phyloP scores from a whole-genome alignment of 2,888 invertebrate species.

The Dyspetes luteomarginatus region DNA sequence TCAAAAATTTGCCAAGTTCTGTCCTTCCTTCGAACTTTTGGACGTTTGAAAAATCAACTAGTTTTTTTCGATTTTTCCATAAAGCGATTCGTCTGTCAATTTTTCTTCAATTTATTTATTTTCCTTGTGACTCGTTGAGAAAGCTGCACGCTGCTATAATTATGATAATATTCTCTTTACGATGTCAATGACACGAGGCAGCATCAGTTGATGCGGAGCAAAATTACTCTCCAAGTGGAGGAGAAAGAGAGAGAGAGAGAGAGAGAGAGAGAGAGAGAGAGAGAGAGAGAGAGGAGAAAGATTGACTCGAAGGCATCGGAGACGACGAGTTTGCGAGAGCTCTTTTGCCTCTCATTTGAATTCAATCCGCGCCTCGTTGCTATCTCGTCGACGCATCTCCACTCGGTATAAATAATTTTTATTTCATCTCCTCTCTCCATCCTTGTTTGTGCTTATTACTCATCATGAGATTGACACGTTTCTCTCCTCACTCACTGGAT shows the following conservation, averaged over 20 bases:
- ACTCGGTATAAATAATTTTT: constrained; percentile 71
- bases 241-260: neutral
- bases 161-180: constrained; percentile 37
- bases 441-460: constrained; percentile 64
- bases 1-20: constrained; percentile 18
- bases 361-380: constrained; percentile 66
- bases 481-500: constrained; percentile 18
- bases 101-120: neutral
- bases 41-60: constrained; percentile 27
- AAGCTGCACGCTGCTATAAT: constrained; percentile 29
- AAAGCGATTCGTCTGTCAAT: constrained; percentile 10
- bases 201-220: constrained; percentile 25
- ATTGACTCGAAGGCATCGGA: constrained; percentile 67
- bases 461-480: constrained; percentile 30
- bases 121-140: constrained; percentile 15
- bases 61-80: constrained; percentile 14
- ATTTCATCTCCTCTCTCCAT: constrained; percentile 60
- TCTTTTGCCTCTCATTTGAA: constrained; percentile 66
- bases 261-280: neutral
- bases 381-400: constrained; percentile 69
- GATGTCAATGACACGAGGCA: constrained; percentile 61
- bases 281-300: constrained; percentile 1
- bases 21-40: constrained; percentile 48
- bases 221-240: constrained; percentile 26
- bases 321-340: constrained; percentile 57